phyloP scores from a whole-genome alignment of 2,888 invertebrate genomes.

The Drosophila prolongata region DNA sequence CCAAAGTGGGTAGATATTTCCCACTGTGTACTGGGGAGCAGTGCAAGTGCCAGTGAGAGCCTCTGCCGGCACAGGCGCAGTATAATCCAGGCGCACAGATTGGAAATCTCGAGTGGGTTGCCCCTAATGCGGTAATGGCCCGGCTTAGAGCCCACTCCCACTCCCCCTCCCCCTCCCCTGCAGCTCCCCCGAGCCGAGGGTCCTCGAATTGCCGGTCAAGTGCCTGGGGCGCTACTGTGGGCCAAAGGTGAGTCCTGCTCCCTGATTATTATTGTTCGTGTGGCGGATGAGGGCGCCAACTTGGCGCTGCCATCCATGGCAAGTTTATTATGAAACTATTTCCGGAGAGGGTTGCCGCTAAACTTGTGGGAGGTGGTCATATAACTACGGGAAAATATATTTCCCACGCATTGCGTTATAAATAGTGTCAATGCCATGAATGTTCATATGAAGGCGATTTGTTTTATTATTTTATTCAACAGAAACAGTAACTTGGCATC shows the following conservation, averaged over 20 bases:
- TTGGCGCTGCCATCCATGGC: constrained; percentile 40
- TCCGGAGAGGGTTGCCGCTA: constrained; percentile 10
- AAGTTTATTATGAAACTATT: constrained; percentile 32
- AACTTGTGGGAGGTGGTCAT: constrained; percentile 4
- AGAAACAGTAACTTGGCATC: neutral
- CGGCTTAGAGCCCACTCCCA: constrained; percentile 14
- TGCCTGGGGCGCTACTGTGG: constrained; percentile 10
- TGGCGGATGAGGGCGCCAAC: constrained; percentile 51
- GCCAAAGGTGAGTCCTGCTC: constrained; percentile 33
- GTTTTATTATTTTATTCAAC: neutral
- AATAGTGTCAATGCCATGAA: neutral
- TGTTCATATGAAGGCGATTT: neutral
- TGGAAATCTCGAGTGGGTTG: constrained; percentile 55
- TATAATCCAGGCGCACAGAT: constrained; percentile 55
- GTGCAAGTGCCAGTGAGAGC: constrained; percentile 53
- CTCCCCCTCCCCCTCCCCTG: neutral
- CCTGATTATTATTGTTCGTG: constrained; percentile 23
- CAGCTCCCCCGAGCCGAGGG: constrained; percentile 2
- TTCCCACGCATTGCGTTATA: constrained; percentile 9
- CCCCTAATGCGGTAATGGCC: constrained; percentile 61
- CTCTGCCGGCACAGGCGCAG: constrained; percentile 69
- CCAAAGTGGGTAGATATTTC: neutral
- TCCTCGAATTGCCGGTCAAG: constrained; percentile 34
- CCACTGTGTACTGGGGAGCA: constrained; percentile 18
- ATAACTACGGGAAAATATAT: constrained; percentile 1